These are phyloP conservation scores for Glandiceps talaboti DNA, from an alignment of 53 echinoderm and acorn worm species.

Conservation along the genomic window DNA sequence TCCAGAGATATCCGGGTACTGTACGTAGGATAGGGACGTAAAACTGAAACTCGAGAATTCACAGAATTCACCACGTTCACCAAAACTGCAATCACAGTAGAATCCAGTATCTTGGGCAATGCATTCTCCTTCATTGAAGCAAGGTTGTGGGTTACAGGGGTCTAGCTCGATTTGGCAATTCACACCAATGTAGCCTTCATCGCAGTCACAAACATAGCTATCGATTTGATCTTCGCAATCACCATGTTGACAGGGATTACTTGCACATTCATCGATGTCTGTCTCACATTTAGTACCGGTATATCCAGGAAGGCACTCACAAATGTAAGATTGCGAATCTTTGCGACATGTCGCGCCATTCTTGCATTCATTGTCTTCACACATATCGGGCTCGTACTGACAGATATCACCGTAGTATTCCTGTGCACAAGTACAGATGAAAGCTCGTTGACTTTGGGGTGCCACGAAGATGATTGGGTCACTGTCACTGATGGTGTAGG, in stretches of 20 bases:
- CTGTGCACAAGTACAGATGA: slow-evolving; percentile 45
- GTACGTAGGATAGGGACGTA: slow-evolving; percentile 61
- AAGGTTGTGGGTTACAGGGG: slow-evolving; percentile 64
- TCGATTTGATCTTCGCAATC: slow-evolving; percentile 50
- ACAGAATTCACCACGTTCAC: slow-evolving; percentile 60
- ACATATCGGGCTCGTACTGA: slow-evolving; percentile 61
- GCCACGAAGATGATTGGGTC: slow-evolving; percentile 65
- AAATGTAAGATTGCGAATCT: slow-evolving; percentile 50
- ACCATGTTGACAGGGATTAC: slow-evolving; percentile 48
- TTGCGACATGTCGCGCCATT: slow-evolving; percentile 56
- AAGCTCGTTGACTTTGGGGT: slow-evolving; percentile 33
- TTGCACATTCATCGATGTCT: slow-evolving; percentile 58
- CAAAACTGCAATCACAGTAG: slow-evolving; percentile 57
- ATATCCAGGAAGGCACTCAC: slow-evolving; percentile 57
- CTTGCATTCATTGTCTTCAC: slow-evolving; percentile 48
- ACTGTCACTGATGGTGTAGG: slow-evolving; percentile 43
- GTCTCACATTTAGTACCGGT: slow-evolving; percentile 46
- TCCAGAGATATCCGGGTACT: slow-evolving; percentile 20
- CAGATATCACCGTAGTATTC: slow-evolving; percentile 64
- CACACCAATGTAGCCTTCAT: slow-evolving; percentile 49
- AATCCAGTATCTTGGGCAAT: slow-evolving; percentile 47
- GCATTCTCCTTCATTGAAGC: slow-evolving; percentile 65
- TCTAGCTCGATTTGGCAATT: slow-evolving; percentile 51
- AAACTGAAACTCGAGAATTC: slow-evolving; percentile 70
- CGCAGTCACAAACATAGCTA: slow-evolving; percentile 54